Percentiles rank a stretch among this genome's conserved stretches.
Conservation (phyloP, 1,140 invertebrate species). For the Papilio dardanus region DNA sequence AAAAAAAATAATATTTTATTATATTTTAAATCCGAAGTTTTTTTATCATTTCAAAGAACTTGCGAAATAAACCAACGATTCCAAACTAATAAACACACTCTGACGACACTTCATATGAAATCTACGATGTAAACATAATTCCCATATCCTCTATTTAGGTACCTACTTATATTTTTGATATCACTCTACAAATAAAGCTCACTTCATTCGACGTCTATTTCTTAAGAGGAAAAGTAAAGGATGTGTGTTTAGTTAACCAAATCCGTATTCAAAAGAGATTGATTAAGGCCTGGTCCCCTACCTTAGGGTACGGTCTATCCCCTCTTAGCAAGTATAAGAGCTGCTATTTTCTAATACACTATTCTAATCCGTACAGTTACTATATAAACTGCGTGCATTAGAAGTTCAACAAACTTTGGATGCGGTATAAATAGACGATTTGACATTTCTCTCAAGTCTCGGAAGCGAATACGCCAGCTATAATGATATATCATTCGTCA, state of each 20-base stretch:
- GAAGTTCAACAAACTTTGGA: constrained; percentile 58
- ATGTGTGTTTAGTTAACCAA: too few species aligned
- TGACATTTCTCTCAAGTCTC: constrained; percentile 59
- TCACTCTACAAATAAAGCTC: neutral
- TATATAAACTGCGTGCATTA: constrained; percentile 40
- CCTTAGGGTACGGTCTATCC: neutral
- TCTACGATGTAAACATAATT: neutral
- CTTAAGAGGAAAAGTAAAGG: too few species aligned
- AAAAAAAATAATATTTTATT: too few species aligned
- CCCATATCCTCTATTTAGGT: neutral
- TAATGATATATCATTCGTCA: constrained; percentile 33
- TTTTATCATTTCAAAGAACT: neutral
- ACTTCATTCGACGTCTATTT: neutral
- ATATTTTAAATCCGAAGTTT: neutral
- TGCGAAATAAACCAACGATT: neutral
- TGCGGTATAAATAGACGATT: constrained; percentile 55
- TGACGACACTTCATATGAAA: neutral
- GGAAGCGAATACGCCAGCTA: constrained; percentile 43
- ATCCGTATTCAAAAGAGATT: too few species aligned
- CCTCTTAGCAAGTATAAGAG: neutral
- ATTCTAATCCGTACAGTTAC: constrained; percentile 37
- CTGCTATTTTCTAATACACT: neutral
- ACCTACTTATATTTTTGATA: neutral
- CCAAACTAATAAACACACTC: neutral
- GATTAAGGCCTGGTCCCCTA: neutral